Percentiles rank a stretch among this genome's conserved stretches.
Evolutionary conservation across 1,140 invertebrate species (phyloP).

Genomic region (Drosophila nigrodunni): DNA sequence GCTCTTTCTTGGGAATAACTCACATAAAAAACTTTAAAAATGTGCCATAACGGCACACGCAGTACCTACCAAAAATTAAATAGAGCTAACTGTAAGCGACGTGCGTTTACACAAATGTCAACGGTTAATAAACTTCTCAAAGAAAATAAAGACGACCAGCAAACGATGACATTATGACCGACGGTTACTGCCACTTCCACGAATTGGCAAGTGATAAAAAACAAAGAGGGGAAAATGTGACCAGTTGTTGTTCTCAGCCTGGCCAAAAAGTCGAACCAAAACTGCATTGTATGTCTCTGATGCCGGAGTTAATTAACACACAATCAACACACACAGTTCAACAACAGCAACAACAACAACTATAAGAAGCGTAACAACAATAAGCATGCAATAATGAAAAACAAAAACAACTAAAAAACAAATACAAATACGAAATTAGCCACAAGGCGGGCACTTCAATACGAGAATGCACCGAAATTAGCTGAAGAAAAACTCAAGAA

Average conservation of each 20-base stretch:
- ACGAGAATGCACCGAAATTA: slow-evolving; percentile 80
- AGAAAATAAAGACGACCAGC: not conserved
- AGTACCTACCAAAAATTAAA: slow-evolving; percentile 56
- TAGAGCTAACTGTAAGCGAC: slow-evolving; percentile 71
- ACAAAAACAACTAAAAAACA: slow-evolving; percentile 4
- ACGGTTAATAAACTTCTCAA: slow-evolving; percentile 70
- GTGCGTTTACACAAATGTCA: slow-evolving; percentile 77
- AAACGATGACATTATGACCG: slow-evolving; percentile 39
- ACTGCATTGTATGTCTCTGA: slow-evolving; percentile 45
- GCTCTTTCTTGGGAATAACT: slow-evolving; percentile 65
- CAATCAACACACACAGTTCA: slow-evolving; percentile 55
- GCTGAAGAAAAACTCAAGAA: slow-evolving; percentile 73
- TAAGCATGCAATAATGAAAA: slow-evolving; percentile 70
- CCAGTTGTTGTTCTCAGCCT: slow-evolving; percentile 52
- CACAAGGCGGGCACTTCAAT: slow-evolving; percentile 66
- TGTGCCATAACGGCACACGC: slow-evolving; percentile 74
- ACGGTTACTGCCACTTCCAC: slow-evolving; percentile 46
- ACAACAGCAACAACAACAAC: slow-evolving; percentile 13
- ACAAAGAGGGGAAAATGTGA: slow-evolving; percentile 26
- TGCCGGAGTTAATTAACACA: slow-evolving; percentile 80
- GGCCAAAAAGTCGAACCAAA: slow-evolving; percentile 32
- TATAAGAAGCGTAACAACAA: slow-evolving; percentile 43
- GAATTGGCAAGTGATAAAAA: slow-evolving; percentile 70
- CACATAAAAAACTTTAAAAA: slow-evolving; percentile 61
- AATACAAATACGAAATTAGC: slow-evolving; percentile 60